These are phyloP conservation scores for Pyrgilauda ruficollis DNA, from an alignment of 2,113 vertebrate species.

Conservation along the genomic window DNA sequence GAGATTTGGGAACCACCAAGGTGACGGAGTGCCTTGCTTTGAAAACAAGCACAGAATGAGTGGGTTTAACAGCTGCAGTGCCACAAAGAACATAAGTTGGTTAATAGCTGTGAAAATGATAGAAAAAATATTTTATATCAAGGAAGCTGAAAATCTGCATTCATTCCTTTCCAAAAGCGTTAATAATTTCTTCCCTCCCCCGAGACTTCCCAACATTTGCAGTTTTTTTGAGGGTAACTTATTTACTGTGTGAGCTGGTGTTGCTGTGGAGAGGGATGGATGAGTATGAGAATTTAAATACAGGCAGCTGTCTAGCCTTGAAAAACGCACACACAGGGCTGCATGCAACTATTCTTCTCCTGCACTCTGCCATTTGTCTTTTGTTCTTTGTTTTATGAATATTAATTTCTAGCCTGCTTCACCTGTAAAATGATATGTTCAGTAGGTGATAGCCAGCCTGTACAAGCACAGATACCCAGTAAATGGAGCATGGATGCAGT, in stretches of 20 bases:
- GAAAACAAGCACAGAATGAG: background rate
- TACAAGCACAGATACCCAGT: background rate
- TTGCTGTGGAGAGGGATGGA: background rate
- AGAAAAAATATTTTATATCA: background rate
- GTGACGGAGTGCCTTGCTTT: background rate
- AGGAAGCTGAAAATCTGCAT: background rate
- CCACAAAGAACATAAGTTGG: background rate
- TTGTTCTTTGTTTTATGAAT: background rate
- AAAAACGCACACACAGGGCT: fast-evolving
- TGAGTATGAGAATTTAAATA: background rate
- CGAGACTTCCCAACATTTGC: background rate
- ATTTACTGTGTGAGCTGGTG: background rate
- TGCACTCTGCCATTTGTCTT: background rate
- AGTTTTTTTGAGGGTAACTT: background rate
- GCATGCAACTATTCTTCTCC: background rate
- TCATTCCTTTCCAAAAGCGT: background rate
- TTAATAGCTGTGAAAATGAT: background rate
- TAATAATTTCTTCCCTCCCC: background rate
- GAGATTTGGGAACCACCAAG: background rate
- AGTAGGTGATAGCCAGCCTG: background rate
- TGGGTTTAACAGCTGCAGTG: background rate
- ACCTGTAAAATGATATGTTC: background rate
- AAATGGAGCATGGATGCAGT: background rate
- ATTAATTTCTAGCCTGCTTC: background rate
- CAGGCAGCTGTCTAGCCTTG: background rate